Conservation (phyloP, 1,140 invertebrate species). For the Philaenus spumarius region DNA sequence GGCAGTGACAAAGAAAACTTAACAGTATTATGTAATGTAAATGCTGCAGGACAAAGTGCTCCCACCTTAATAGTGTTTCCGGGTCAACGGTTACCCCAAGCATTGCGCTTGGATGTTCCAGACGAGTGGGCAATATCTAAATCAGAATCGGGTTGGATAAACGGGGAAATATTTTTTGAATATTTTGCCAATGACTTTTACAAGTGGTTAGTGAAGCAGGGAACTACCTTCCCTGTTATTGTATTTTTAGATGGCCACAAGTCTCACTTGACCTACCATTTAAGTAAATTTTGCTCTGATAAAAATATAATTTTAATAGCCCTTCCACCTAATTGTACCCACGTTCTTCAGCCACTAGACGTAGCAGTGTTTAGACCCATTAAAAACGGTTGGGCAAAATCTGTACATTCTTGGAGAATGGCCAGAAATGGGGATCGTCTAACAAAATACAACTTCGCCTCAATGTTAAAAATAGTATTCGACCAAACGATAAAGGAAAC, state of each 20-base stretch:
- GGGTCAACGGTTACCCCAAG: conserved; percentile 20
- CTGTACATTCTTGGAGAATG: conserved; percentile 24
- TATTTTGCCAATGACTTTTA: conserved; percentile 38
- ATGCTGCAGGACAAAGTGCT: too few relatives aligned
- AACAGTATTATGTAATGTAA: too few relatives aligned
- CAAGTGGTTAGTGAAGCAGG: too few relatives aligned
- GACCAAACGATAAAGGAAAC: not conserved
- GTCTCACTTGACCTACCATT: conserved; percentile 35
- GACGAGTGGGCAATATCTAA: conserved; percentile 36
- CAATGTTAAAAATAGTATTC: not conserved
- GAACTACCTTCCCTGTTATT: too few relatives aligned
- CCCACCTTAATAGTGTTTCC: not conserved
- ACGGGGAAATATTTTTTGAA: conserved; percentile 37
- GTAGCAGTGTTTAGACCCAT: conserved; percentile 37
- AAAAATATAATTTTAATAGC: conserved; percentile 38
- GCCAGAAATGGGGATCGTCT: too few relatives aligned
- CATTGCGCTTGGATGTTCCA: conserved; percentile 27
- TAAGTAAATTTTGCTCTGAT: conserved; percentile 36
- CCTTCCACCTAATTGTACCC: conserved; percentile 40
- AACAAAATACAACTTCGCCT: not conserved
- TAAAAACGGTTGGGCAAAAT: conserved; percentile 36
- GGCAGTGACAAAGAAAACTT: too few relatives aligned
- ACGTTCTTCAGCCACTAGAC: conserved; percentile 41
- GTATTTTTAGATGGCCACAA: conserved; percentile 41
- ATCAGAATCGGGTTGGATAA: conserved; percentile 40